Base-by-base conservation (phyloP, 2,113 vertebrate species). In the Neomonachus schauinslandi region DNA sequence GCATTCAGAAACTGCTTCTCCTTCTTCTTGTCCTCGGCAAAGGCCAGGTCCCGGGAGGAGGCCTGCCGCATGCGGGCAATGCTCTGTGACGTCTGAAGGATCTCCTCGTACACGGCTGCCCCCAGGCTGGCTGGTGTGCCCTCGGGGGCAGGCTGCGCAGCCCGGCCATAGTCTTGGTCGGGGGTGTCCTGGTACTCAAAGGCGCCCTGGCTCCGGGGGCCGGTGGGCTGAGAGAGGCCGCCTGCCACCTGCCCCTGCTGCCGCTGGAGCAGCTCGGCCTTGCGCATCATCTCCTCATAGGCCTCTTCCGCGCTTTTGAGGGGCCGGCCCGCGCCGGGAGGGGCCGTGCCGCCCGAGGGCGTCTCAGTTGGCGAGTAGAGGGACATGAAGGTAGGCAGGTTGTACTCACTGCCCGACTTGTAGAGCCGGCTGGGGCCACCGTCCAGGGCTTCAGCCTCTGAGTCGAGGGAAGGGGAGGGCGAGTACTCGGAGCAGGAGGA, bases 241-340 rank as follows among this genome's bases (percentile, higher is more conserved):
- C 99, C 98, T 6, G 98, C 96, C 33, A 98, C 99, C 96, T 99
- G 99, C n/a, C 98, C 97, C 85, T 99, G 99, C 87, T 99, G 99
- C 97, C 99, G 99, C 98, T 99, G 99, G 98, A 99, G 99, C 97
- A 99, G 98, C 98, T 99, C 99, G 5, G 99, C 99, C 98, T 99
- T 99, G 92, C 99, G 99, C 99, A 99, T 99, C 99, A 99, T 99
- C 97, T 99, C 99, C 97, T 99, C 99, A 0, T 99, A 99, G 79
- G 99, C 99, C 97, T 99, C 99, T 97, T 99, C 99, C 0, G 99
- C 99, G 2, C 99, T 99, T 98, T 99, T 99, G 84, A 99, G 98
- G 79, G 99, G 99, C 98, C 99, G 99, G 98, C 98, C 98, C 1
- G 99, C 96, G 10, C 99, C 99, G 85, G 99, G 98, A 15, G 98